Conservation (phyloP, 2,888 invertebrate genomes). For the Hartigia nigra region DNA sequence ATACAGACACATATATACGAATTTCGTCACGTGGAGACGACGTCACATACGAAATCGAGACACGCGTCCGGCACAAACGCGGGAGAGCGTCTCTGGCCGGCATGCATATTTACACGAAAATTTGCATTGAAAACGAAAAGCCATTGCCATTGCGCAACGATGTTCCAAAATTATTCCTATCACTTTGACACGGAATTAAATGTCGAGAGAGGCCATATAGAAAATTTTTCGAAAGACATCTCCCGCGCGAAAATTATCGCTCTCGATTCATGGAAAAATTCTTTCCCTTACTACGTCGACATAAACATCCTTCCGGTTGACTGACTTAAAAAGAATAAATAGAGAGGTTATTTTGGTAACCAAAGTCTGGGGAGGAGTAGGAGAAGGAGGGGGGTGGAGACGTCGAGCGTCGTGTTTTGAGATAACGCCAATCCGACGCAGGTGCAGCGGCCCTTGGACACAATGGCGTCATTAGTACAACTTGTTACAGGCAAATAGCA, state of each 20-base stretch:
- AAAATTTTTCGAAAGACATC: neutral
- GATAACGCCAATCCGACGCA: constrained; percentile 30
- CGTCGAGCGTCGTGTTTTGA: neutral
- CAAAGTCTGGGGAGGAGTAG: neutral
- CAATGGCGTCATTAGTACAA: constrained; percentile 48
- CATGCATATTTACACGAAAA: neutral
- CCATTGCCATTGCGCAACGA: neutral
- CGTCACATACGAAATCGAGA: neutral
- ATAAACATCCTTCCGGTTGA: neutral
- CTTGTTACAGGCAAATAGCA: constrained; percentile 16
- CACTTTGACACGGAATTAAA: neutral
- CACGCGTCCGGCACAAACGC: neutral
- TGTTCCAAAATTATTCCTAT: neutral
- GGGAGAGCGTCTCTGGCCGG: neutral
- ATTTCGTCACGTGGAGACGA: neutral
- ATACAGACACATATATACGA: neutral
- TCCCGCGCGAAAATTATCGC: too few relatives aligned
- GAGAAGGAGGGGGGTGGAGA: too few relatives aligned
- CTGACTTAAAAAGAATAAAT: neutral
- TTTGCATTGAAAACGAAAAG: neutral
- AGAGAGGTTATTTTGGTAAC: neutral
- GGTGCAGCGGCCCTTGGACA: constrained; percentile 41
- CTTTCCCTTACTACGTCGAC: neutral
- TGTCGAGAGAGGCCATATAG: neutral
- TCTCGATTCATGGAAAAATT: too few relatives aligned